phyloP scores from a whole-genome alignment of 2,113 vertebrate genomes.

The Tautogolabrus adspersus region DNA sequence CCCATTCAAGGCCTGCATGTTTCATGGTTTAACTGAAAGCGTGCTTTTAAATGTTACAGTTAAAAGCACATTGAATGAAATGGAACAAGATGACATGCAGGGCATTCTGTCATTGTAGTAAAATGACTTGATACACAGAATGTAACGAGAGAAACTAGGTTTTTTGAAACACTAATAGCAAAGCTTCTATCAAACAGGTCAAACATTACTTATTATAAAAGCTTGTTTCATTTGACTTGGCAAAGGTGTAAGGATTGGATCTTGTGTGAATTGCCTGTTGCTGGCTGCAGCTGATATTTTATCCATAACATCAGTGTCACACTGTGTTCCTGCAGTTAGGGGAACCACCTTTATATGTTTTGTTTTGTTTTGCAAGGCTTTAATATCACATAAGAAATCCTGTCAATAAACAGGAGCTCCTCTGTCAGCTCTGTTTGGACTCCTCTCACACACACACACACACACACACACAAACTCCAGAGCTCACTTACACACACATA shows the following conservation, averaged over 20 bases:
- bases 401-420: constrained; percentile 53
- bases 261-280: too few species aligned
- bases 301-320: not conserved
- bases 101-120: too few species aligned
- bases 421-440: constrained; percentile 21
- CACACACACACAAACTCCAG: constrained; percentile 36
- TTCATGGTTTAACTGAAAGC: not conserved
- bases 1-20: not conserved
- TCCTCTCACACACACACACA: constrained; percentile 24
- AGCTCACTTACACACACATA: constrained; percentile 35
- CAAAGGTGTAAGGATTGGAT: too few species aligned
- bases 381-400: constrained; percentile 24
- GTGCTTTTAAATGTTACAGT: not conserved
- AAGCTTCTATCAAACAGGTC: too few species aligned
- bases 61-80: not conserved
- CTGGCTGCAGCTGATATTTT: too few species aligned
- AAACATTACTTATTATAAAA: too few species aligned
- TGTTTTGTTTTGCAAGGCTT: not conserved
- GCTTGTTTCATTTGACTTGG: too few species aligned
- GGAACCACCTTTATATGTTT: not conserved
- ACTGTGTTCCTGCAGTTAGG: not conserved
- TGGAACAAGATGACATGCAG: too few species aligned
- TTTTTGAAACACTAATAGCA: too few species aligned
- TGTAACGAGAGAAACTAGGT: too few species aligned
- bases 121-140: too few species aligned